A percentile compares a stretch with the other conserved stretches of the same genome.
Conservation (phyloP, 2,888 invertebrate species). For the Stegophylla sp. region DNA sequence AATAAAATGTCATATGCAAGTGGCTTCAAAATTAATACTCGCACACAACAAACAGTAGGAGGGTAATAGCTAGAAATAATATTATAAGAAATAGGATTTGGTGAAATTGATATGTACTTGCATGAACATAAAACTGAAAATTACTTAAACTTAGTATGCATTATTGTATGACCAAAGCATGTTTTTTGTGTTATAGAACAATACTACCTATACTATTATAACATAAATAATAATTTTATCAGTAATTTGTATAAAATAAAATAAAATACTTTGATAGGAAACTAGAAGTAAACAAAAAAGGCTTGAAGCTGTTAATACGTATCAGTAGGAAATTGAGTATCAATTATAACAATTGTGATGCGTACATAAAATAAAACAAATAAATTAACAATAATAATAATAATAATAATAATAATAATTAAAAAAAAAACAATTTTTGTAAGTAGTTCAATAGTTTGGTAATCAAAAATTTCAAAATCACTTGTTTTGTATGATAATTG, state of each 20-base stretch:
- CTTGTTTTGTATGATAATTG: neutral
- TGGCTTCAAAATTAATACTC: neutral
- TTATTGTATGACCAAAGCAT: no score
- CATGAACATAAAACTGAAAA: neutral
- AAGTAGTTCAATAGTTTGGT: slow-evolving; percentile 4
- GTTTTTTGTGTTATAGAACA: no score
- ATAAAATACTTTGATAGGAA: slow-evolving; percentile 9
- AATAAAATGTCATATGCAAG: no score
- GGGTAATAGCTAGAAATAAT: no score
- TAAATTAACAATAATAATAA: neutral
- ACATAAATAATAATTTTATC: neutral
- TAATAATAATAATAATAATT: neutral
- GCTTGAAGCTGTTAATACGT: slow-evolving; percentile 2
- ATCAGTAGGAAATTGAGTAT: neutral
- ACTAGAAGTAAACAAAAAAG: neutral
- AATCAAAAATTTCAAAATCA: slow-evolving; percentile 4
- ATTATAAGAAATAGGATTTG: no score
- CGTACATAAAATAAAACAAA: neutral
- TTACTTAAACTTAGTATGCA: no score
- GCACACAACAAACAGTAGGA: neutral
- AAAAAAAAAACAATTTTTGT: neutral
- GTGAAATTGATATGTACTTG: neutral
- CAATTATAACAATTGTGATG: neutral
- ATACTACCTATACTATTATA: neutral
- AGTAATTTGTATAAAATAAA: slow-evolving; percentile 1